Base-by-base conservation (phyloP, 2,888 invertebrate species). In the Patella pellucida region DNA sequence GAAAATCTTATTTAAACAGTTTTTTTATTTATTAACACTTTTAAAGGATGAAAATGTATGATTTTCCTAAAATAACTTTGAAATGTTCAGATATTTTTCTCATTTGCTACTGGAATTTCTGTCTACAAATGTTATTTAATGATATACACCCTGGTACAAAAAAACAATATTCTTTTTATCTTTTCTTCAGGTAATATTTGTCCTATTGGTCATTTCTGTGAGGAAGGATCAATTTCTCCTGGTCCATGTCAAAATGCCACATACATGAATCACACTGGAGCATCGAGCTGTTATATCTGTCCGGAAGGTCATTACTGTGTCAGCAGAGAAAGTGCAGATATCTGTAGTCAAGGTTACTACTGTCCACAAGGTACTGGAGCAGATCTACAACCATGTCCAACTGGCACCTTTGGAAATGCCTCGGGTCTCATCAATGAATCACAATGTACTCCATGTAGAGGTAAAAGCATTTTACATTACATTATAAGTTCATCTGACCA, bases 351-450 rank as follows among this genome's bases (percentile, higher is more conserved):
- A 75, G 90, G 90, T 19, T 86, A 85, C 78, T 90, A 87, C 79
- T 90, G 90, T 76, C 89, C 89, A 7, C 81, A 82, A 41, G 89
- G 89, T 19, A 90, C 90, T 3, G 90, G 90, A 9, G 86, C 87
- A 12, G 86, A 87, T 71, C 81, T 86, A 9, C 85, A 84, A 76
- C 84, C 85, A 1, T 88, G 90, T 77, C 87, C 89, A 0, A 81
- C 84, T 3, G 90, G 90, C 23, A 86, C 86, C 3, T 90, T 85
- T 75, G 89, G 88, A 27, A 88, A 87, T 78, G 85, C 84, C 12
- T 84, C 86, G 16, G 88, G 88, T 12, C 82, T 90, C 70, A 81
- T 77, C 23, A 71, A 79, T 11, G 84, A 82, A 70, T 71, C 77
- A n/a, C 81, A 89, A 31, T 90, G 90, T 78, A 87, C 87, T 15